Percentiles rank a stretch among this genome's conserved stretches.
These are phyloP conservation scores for Cephus cinctus DNA, from an alignment of 1,140 invertebrate species.

Conservation along the genomic window DNA sequence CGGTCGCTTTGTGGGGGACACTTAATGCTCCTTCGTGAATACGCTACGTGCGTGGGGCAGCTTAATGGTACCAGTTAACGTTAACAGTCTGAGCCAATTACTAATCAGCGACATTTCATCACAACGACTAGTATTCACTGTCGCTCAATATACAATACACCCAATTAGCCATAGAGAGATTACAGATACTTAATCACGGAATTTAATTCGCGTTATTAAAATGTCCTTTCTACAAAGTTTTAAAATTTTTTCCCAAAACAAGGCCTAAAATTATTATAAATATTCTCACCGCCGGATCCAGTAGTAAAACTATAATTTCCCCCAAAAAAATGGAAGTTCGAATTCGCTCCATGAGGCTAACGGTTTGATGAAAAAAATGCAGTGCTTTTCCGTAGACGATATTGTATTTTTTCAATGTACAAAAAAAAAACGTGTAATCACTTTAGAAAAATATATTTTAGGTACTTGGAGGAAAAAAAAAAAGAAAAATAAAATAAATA, in stretches of 20 bases:
- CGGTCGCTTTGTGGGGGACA: background rate
- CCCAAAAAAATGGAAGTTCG: too few species aligned
- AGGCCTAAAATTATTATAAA: too few species aligned
- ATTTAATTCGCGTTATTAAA: too few species aligned
- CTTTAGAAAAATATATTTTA: constrained; percentile 36
- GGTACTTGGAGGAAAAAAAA: constrained; percentile 13
- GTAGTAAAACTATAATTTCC: too few species aligned
- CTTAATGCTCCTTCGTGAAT: constrained; percentile 2
- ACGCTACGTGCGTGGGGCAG: constrained; percentile 15
- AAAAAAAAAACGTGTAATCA: constrained; percentile 10
- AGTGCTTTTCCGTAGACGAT: constrained; percentile 5
- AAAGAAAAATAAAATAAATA: constrained; percentile 1
- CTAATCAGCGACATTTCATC: constrained; percentile 24
- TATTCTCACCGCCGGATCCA: too few species aligned
- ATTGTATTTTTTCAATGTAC: constrained; percentile 9
- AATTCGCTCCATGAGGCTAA: too few species aligned
- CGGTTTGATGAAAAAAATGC: too few species aligned
- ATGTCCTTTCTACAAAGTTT: too few species aligned
- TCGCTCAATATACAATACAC: too few species aligned
- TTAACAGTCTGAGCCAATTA: constrained; percentile 28
- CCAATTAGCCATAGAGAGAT: too few species aligned
- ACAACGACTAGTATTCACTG: background rate
- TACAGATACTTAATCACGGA: too few species aligned
- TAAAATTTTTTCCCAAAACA: too few species aligned
- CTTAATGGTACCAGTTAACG: constrained; percentile 26